Conservation (phyloP, 64 coral and sea anemone genomes). For the Montipora sp. region DNA sequence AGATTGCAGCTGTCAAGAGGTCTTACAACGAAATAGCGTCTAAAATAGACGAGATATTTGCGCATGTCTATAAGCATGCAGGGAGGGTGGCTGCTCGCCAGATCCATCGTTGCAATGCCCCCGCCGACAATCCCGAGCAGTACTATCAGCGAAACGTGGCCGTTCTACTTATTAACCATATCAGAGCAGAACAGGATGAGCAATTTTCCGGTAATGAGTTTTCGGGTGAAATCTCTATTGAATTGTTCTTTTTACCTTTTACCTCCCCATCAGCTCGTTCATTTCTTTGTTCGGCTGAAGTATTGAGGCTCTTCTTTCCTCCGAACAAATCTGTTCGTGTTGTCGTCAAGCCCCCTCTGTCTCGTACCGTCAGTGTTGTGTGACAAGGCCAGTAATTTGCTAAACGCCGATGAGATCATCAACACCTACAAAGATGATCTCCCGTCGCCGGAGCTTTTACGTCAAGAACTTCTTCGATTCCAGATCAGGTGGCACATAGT, state of each 20-base stretch:
- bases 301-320: conserved; percentile 32
- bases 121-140: conserved; percentile 43
- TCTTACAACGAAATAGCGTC: conserved; percentile 57
- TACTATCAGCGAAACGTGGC: conserved; percentile 63
- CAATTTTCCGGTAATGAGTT: conserved; percentile 62
- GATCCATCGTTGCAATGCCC: conserved; percentile 47
- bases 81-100: conserved; percentile 63
- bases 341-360: conserved; percentile 20
- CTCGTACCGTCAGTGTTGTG: conserved; percentile 42
- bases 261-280: conserved; percentile 21
- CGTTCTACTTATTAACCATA: conserved; percentile 52
- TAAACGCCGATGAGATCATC: conserved; percentile 61
- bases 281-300: conserved; percentile 36
- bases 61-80: conserved; percentile 66
- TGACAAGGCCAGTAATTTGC: background rate
- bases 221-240: conserved; percentile 9
- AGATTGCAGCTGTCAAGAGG: conserved; percentile 71
- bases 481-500: conserved; percentile 43
- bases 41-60: conserved; percentile 68
- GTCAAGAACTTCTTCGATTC: conserved; percentile 50
- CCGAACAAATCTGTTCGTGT: conserved; percentile 34
- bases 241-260: conserved; percentile 14
- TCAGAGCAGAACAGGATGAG: conserved; percentile 52
- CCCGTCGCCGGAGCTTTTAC: conserved; percentile 63
- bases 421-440: conserved; percentile 57